Percentiles rank a stretch among this genome's conserved stretches.
Conservation (phyloP, 2,113 vertebrate species). For the Neodon shergylaensis region DNA sequence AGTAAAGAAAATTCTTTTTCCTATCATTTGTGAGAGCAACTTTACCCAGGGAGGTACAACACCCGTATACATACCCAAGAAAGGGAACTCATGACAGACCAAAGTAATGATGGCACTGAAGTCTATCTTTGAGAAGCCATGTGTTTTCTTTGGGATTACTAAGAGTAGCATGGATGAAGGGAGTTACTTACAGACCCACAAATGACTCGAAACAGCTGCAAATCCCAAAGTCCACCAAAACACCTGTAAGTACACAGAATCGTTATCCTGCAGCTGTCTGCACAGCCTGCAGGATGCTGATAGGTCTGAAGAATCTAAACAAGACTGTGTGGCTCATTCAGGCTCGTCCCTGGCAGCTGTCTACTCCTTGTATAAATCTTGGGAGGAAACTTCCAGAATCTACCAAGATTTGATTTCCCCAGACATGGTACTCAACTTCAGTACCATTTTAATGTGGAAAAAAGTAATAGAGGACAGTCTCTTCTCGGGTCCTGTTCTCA, state of each 20-base stretch:
- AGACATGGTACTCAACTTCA: not conserved
- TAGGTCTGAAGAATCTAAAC: not conserved
- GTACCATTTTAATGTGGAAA: not conserved
- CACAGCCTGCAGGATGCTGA: not conserved
- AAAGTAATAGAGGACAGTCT: not conserved
- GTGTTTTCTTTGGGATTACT: not conserved
- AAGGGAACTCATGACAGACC: not conserved
- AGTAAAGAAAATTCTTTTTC: not conserved
- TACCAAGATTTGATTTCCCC: not conserved
- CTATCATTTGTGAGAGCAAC: not conserved
- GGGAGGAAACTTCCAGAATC: not conserved
- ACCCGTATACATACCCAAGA: not conserved
- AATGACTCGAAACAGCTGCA: not conserved
- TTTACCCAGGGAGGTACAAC: not conserved
- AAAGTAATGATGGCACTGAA: not conserved
- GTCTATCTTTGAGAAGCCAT: too few species aligned
- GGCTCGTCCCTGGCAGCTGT: too few species aligned
- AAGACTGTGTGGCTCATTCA: not conserved
- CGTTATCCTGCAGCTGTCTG: not conserved
- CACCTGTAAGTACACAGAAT: not conserved
- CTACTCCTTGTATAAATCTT: not conserved
- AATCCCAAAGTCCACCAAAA: not conserved
- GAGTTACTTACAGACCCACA: not conserved
- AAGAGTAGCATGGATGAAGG: not conserved
- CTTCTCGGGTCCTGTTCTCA: not conserved